Evolutionary conservation across 2,797 vertebrate species (phyloP).

Genomic region (Poecilia wingei): DNA sequence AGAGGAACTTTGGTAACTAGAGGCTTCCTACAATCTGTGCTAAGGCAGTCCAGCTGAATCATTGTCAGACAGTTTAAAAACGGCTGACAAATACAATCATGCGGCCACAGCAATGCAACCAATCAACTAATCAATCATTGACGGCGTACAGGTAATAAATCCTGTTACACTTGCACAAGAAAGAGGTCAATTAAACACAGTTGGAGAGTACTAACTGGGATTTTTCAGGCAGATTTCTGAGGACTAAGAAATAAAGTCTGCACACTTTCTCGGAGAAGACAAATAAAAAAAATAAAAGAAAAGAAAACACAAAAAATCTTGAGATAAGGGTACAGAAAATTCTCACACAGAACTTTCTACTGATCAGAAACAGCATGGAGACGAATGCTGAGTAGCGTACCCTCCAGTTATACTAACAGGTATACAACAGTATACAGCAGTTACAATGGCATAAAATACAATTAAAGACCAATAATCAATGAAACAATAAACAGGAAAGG

Average conservation of each 20-base stretch:
- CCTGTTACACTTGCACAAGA: slow-evolving; percentile 4
- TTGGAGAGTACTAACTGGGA: slow-evolving; percentile 3
- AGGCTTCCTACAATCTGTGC: slow-evolving; percentile 30
- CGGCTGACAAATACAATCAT: slow-evolving; percentile 52
- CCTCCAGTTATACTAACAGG: slow-evolving; percentile 57
- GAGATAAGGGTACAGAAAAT: slow-evolving; percentile 38
- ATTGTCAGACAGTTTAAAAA: slow-evolving; percentile 22
- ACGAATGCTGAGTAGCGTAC: slow-evolving; percentile 42
- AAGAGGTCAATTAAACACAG: slow-evolving; percentile 11
- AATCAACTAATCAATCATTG: slow-evolving; percentile 19
- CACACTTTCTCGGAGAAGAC: slow-evolving; percentile 19
- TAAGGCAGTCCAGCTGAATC: slow-evolving; percentile 25
- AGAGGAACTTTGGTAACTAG: slow-evolving; percentile 78
- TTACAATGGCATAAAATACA: slow-evolving; percentile 44
- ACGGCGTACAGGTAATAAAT: slow-evolving; percentile 17
- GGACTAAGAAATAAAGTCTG: background rate
- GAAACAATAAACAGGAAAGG: slow-evolving; percentile 4
- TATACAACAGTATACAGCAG: slow-evolving; percentile 87
- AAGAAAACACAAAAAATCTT: background rate
- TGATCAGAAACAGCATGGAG: slow-evolving; percentile 29
- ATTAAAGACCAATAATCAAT: slow-evolving; percentile 13
- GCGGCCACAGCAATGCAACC: slow-evolving; percentile 24
- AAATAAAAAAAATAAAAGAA: slow-evolving; percentile 10
- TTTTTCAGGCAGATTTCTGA: background rate
- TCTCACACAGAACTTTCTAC: slow-evolving; percentile 64